These are phyloP conservation scores for Sinelater perroti DNA, from an alignment of 2,888 invertebrate genomes.

Conservation along the genomic window DNA sequence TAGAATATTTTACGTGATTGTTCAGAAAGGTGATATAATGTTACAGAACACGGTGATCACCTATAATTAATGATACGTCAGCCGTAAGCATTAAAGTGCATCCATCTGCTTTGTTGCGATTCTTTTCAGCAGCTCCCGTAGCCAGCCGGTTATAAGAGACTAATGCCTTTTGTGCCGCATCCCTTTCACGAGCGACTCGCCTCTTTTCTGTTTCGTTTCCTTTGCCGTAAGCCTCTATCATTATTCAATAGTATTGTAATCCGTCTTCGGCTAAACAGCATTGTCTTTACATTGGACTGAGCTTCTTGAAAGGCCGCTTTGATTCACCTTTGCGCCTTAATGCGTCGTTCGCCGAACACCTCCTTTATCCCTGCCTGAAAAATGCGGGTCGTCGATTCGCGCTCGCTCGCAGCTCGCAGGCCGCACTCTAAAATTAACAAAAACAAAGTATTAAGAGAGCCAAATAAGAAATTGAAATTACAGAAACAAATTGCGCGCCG, in stretches of 20 bases:
- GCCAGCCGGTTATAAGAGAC: slow-evolving; percentile 51
- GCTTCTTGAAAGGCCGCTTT: slow-evolving; percentile 38
- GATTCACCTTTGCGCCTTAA: slow-evolving; percentile 29
- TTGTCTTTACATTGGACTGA: slow-evolving; percentile 45
- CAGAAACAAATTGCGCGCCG: slow-evolving; percentile 48
- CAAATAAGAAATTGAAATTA: slow-evolving; percentile 47
- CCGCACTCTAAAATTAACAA: slow-evolving; percentile 31
- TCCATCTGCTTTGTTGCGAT: slow-evolving; percentile 57
- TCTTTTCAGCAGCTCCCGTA: slow-evolving; percentile 51
- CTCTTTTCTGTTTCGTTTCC: slow-evolving; percentile 52
- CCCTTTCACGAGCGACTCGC: slow-evolving; percentile 53
- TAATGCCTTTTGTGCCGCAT: slow-evolving; percentile 54
- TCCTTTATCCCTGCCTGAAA: slow-evolving; percentile 11
- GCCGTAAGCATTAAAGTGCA: slow-evolving; percentile 58
- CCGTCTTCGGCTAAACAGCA: slow-evolving; percentile 44
- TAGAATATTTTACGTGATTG: slow-evolving; percentile 54
- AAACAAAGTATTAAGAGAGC: slow-evolving; percentile 37
- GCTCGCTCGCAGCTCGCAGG: background rate
- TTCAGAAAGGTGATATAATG: slow-evolving; percentile 53
- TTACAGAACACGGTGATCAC: slow-evolving; percentile 55
- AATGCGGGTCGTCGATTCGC: slow-evolving; percentile 6
- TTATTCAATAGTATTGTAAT: slow-evolving; percentile 52
- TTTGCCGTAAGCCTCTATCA: slow-evolving; percentile 49
- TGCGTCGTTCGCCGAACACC: slow-evolving; percentile 23
- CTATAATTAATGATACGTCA: slow-evolving; percentile 60